Evolutionary conservation across 2,113 vertebrate species (phyloP).

Genomic region (Paramormyrops kingsleyae): DNA sequence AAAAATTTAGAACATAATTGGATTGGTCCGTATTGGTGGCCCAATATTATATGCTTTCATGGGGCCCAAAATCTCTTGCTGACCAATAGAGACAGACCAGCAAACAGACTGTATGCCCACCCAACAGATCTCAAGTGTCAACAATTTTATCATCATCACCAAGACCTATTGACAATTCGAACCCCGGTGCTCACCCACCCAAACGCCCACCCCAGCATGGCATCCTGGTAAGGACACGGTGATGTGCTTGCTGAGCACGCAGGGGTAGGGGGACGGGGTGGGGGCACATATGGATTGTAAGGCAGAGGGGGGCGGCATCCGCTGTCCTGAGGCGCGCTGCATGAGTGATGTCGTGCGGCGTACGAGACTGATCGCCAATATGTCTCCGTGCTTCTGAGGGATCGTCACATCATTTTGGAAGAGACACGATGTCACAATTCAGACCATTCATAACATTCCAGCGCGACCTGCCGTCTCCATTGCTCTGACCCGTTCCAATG

Average conservation of each 20-base stretch:
- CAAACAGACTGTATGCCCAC: not conserved
- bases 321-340: not conserved
- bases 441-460: not conserved
- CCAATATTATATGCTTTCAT: not conserved
- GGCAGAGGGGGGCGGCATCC: not conserved
- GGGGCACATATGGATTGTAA: not conserved
- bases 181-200: not conserved
- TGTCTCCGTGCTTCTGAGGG: not conserved
- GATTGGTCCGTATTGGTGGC: not conserved
- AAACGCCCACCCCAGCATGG: not conserved
- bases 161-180: not conserved
- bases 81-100: not conserved
- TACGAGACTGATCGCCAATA: not conserved
- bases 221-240: not conserved
- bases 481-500: not conserved
- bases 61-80: not conserved
- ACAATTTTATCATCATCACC: not conserved
- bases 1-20: not conserved
- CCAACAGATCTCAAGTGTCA: not conserved
- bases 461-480: not conserved
- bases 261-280: not conserved
- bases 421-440: not conserved
- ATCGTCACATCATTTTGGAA: not conserved
- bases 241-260: not conserved
- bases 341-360: not conserved